These are phyloP conservation scores for Crematogaster levior DNA, from an alignment of 2,888 invertebrate genomes.

Conservation along the genomic window DNA sequence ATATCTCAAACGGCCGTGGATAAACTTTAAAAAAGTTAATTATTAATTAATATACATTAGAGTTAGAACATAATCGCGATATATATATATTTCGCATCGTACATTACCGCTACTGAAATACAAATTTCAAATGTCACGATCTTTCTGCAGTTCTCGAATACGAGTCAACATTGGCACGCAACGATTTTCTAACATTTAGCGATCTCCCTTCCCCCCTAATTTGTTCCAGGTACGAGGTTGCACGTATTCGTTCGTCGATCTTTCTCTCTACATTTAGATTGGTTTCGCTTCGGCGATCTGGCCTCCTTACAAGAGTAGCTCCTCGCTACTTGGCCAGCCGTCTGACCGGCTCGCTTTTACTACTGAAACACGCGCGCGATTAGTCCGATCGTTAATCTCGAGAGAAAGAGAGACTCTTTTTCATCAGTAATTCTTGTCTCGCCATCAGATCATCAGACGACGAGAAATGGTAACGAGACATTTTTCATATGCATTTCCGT, in stretches of 20 bases:
- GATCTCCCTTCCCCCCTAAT: conserved; percentile 47
- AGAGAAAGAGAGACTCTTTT: conserved; percentile 1
- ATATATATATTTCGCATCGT: not conserved
- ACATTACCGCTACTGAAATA: not conserved
- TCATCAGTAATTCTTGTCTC: not conserved
- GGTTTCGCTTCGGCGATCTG: conserved; percentile 73
- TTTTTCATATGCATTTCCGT: not conserved
- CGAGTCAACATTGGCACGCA: conserved; percentile 60
- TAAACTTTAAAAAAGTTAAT: not conserved
- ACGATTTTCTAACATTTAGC: conserved; percentile 63
- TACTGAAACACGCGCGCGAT: conserved; percentile 39
- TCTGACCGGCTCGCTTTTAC: conserved; percentile 58
- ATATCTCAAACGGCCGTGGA: not conserved
- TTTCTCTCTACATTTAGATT: conserved; percentile 65
- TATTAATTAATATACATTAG: not conserved
- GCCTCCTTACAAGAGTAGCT: conserved; percentile 67
- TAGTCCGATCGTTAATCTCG: conserved; percentile 66
- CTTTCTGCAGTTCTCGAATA: conserved; percentile 4
- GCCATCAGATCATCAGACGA: not conserved
- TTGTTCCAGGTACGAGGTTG: conserved; percentile 72
- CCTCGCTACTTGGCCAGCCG: conserved; percentile 51
- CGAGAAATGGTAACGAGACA: not conserved
- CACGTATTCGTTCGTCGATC: conserved; percentile 65
- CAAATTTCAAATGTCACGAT: conserved; percentile 33
- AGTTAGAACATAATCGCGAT: not conserved